These are phyloP conservation scores for Schlechtendalia chinensis DNA, from an alignment of 1,140 invertebrate species.

Conservation along the genomic window DNA sequence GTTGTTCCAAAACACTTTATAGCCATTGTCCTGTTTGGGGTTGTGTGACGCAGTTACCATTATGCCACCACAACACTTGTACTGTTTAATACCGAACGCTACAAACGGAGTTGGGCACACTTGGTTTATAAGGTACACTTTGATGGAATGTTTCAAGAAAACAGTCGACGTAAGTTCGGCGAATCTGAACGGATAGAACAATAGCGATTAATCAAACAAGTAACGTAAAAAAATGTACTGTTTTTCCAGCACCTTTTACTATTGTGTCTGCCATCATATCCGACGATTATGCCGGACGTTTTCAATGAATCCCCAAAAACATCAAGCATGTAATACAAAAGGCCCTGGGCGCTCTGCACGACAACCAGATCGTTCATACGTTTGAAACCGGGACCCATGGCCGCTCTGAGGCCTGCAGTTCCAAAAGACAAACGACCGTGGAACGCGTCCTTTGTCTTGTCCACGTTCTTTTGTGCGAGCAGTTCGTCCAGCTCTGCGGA, in stretches of 20 bases:
- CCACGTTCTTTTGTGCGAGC: constrained; percentile 58
- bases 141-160: constrained; percentile 74
- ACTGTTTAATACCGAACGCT: constrained; percentile 73
- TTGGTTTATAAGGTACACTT: constrained; percentile 78
- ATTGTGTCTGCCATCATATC: constrained; percentile 93
- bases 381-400: constrained; percentile 88
- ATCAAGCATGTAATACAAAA: constrained; percentile 74
- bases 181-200: constrained; percentile 66
- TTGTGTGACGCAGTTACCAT: constrained; percentile 99
- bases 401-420: constrained; percentile 85
- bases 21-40: constrained; percentile 98
- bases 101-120: constrained; percentile 92
- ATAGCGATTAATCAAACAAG: background rate
- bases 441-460: constrained; percentile 62
- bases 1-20: constrained; percentile 96
- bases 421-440: constrained; percentile 76
- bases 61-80: constrained; percentile 75
- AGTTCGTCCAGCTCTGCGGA: constrained; percentile 60
- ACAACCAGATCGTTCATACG: constrained; percentile 98
- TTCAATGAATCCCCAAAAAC: constrained; percentile 57
- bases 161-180: constrained; percentile 84
- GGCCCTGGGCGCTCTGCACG: constrained; percentile 92
- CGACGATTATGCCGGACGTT: constrained; percentile 77
- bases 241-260: constrained; percentile 72
- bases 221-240: background rate